These are phyloP conservation scores for Cyclophora albipunctata DNA, from an alignment of 2,888 invertebrate species.

Conservation along the genomic window DNA sequence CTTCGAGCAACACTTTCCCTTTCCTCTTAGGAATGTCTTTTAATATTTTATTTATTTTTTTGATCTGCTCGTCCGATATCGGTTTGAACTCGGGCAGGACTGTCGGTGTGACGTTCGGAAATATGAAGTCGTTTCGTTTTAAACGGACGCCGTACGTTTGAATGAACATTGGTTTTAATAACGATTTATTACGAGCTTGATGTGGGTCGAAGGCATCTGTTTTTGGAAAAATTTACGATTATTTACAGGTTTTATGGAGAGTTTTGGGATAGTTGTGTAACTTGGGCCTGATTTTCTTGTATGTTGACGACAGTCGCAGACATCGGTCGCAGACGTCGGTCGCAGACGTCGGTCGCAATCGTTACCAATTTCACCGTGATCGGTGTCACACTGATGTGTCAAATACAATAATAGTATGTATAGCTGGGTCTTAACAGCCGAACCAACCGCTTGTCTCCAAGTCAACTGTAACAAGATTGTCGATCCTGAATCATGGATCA, in stretches of 20 bases:
- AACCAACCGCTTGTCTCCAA: no score
- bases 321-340: no score
- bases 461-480: no score
- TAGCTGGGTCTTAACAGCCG: no score
- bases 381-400: no score
- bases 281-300: no score
- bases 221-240: conserved; percentile 35
- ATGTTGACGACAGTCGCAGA: no score
- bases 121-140: conserved; percentile 42
- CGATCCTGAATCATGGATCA: no score
- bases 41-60: conserved; percentile 53
- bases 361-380: no score
- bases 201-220: conserved; percentile 70
- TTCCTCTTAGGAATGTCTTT: conserved; percentile 43
- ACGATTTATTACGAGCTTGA: conserved; percentile 51
- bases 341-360: no score
- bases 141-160: conserved; percentile 41
- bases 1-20: conserved; percentile 35
- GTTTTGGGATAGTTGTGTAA: conserved; percentile 3
- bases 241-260: conserved; percentile 21
- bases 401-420: no score
- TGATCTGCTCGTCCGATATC: conserved; percentile 62
- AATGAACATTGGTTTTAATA: conserved; percentile 63
- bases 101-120: conserved; percentile 42
- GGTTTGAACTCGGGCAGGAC: conserved; percentile 60